phyloP scores from a whole-genome alignment of 2,797 vertebrate species.

The Mormyrus proboscirostris region DNA sequence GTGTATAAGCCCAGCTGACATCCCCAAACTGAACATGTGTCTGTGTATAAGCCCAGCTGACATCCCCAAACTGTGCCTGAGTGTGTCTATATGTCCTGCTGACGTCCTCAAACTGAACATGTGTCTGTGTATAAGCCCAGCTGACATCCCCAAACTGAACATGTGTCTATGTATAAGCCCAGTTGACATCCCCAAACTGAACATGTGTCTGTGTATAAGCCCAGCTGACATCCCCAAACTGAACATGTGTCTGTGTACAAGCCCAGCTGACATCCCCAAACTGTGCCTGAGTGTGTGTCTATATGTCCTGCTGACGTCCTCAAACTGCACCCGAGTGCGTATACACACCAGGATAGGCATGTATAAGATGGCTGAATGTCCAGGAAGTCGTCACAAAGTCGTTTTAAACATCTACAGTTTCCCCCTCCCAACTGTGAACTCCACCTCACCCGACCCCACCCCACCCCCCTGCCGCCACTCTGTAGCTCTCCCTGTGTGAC shows the following conservation, averaged over 20 bases:
- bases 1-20: neutral
- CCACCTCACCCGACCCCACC: neutral
- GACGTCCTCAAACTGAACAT: neutral
- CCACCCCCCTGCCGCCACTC: neutral
- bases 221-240: neutral
- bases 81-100: neutral
- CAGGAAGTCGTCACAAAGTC: neutral
- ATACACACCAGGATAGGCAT: neutral
- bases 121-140: neutral
- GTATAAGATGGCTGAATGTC: neutral
- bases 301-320: neutral
- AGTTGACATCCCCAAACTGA: neutral
- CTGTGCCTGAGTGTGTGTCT: neutral
- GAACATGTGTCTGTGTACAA: accelerated
- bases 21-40: neutral
- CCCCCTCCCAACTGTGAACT: neutral
- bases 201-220: neutral
- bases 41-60: neutral
- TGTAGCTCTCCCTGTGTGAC: neutral
- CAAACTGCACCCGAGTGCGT: neutral
- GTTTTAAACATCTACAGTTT: neutral
- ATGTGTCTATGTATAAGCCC: neutral
- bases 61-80: no score
- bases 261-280: neutral
- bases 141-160: accelerated